Conservation (phyloP, 1,140 invertebrate species). For the Pygmarrhopalites habei region DNA sequence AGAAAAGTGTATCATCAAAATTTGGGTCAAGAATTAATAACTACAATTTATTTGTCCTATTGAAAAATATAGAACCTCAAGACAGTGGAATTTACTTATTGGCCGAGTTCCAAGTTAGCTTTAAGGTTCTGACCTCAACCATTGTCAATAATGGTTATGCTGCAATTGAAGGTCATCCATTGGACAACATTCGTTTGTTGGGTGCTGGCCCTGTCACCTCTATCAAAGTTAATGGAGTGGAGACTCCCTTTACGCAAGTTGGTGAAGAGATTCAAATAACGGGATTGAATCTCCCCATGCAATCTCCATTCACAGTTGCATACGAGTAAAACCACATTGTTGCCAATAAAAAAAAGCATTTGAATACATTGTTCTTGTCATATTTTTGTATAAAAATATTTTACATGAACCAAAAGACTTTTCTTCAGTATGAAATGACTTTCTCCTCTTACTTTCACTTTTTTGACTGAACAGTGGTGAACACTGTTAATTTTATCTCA, state of each 20-base stretch:
- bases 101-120: not conserved
- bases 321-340: no score
- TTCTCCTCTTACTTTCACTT: no score
- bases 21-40: not conserved
- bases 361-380: no score
- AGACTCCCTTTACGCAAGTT: not conserved
- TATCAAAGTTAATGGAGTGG: slow-evolving; percentile 17
- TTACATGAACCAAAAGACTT: no score
- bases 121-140: not conserved
- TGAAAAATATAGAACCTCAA: slow-evolving; percentile 13
- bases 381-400: no score
- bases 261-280: slow-evolving; percentile 5
- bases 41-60: not conserved
- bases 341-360: no score
- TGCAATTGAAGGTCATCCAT: slow-evolving; percentile 14
- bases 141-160: slow-evolving; percentile 15
- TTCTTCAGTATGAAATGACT: no score
- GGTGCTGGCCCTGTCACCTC: slow-evolving; percentile 17
- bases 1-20: no score
- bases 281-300: not conserved
- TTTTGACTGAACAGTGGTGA: no score
- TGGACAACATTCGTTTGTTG: slow-evolving; percentile 22
- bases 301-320: no score
- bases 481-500: no score
- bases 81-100: slow-evolving; percentile 9